Base-by-base conservation (phyloP, 2,797 vertebrate genomes). In the Vultur gryphus region DNA sequence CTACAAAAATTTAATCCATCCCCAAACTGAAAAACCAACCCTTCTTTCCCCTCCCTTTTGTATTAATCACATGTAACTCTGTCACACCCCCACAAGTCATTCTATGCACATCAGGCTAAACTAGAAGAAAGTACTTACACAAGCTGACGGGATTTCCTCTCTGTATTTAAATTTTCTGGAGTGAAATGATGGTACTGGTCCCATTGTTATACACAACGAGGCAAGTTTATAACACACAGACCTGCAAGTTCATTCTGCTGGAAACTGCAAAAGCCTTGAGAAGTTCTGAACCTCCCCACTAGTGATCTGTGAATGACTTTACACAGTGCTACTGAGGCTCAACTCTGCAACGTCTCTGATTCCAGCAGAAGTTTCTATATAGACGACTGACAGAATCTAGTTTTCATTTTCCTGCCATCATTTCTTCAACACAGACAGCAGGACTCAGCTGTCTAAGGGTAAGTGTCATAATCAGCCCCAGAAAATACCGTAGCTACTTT, bases 141-240 rank as follows among this genome's bases (percentile, higher is more conserved):
- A 37, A 52, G 9, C 14, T 75, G 75, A 37, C 1, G 11, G 62
- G 20, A 58, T 67, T 54, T 64, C 19, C 18, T 15, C 31, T 54
- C 31, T 19, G 0, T 26, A 37, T 39, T 64, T 39, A n/a, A 39
- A 37, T 83, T 78, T 75, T 17, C 44, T 73, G 33, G 26, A 76
- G 51, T 23, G 28, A 58, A 49, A 26, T 9, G 39, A 29, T 44
- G 62, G 46, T 44, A 21, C 16, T 29, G 11, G 7, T 70, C 10
- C 39, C 65, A 62, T 10, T 9, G 10, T 16, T 51, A 31, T 0
- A 37, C 1, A 33, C 12, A 11, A 15, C 2, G 3, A 43, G n/a
- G 19, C 19, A 61, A 33, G 8, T 57, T 89, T 43, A 67, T 28
- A 57, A 57, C 48, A 83, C 54, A 37, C 21, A 92, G 71, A 46